Base-by-base conservation (phyloP, 2,113 vertebrate species). In the Rhinichthys klamathensis region DNA sequence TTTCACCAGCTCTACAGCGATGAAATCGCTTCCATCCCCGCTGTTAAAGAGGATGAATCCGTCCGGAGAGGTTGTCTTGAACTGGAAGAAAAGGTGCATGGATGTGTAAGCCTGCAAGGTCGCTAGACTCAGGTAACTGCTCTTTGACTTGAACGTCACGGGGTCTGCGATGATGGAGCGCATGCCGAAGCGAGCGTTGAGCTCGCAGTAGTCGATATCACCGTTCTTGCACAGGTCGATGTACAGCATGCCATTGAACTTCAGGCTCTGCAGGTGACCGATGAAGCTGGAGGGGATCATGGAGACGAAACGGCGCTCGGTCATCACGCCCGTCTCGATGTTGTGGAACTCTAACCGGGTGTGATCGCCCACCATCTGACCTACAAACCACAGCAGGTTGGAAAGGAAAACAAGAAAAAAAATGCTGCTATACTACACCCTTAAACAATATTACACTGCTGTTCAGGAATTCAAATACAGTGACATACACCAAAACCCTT, bases 61-160 rank as follows among this genome's bases (percentile, higher is more conserved):
- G 2, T 99, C 98, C 0, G 98, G 91, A 3, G 97, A 97, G 4
- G 97, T 99, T 89, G 98, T 99, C 93, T 99, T 99, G 93, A 99
- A 99, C 94, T 99, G 98, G 92, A 99, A 99, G 94, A 99, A 99
- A 88, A 99, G 98, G 91, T 99, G 98, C 98, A 99, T 99, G 90
- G 98, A 99, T 2, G 97, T 96, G 73, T 99, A 99, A 81, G 98
- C 98, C 93, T 99, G 98, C 30, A 99, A 93, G 0, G 98, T 99
- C 84, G 97, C 97, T 86, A 99, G 92, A 87, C 97, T 99, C 91
- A 99, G 91, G 89, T 99, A 99, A 94, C 98, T 99, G 94, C 96
- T 97, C 93, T 99, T 99, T 85, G 97, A 96, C 92, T 98, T 99
- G 90, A 99, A 99, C 0, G 97, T 99, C 85, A 99, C 97, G 0